Conservation (phyloP, 2,797 vertebrate species). For the Choloepus didactylus region DNA sequence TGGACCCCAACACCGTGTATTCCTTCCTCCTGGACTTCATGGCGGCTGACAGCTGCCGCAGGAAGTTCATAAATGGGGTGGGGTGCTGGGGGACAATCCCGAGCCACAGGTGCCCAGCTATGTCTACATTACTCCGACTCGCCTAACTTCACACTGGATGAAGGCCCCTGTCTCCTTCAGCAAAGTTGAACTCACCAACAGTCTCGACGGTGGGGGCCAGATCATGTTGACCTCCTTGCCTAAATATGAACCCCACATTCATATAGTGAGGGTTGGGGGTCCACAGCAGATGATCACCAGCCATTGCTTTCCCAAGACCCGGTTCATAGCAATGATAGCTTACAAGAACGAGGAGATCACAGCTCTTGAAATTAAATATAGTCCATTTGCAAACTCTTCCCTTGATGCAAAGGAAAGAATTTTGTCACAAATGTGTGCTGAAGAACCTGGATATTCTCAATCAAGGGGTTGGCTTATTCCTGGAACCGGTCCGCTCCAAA, state of each 20-base stretch:
- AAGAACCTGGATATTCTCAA: no score
- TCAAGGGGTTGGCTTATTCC: no score
- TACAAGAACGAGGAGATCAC: slow-evolving; percentile 90
- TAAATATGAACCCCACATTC: slow-evolving; percentile 90
- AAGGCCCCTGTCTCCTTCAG: slow-evolving; percentile 91
- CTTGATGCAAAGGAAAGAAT: no score
- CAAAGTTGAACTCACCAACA: slow-evolving; percentile 93
- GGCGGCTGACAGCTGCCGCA: slow-evolving; percentile 91
- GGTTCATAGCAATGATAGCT: slow-evolving; percentile 90
- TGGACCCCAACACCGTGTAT: slow-evolving; percentile 92
- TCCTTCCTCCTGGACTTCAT: slow-evolving; percentile 91
- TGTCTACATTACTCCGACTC: slow-evolving; percentile 92
- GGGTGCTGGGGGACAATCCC: slow-evolving; percentile 91
- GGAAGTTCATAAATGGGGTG: slow-evolving; percentile 92
- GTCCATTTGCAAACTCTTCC: no score
- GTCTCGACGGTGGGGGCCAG: slow-evolving; percentile 92
- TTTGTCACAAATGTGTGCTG: no score
- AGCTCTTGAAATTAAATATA: no score
- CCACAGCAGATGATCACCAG: slow-evolving; percentile 90
- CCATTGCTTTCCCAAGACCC: slow-evolving; percentile 90
- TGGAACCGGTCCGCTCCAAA: no score
- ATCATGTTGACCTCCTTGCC: slow-evolving; percentile 91
- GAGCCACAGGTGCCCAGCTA: slow-evolving; percentile 92
- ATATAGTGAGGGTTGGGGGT: slow-evolving; percentile 89
- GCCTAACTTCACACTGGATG: slow-evolving; percentile 92